Percentiles rank a stretch among this genome's conserved stretches.
These are phyloP conservation scores for Apostichopus californicus DNA, from an alignment of 35 echinoderm and acorn worm species.

Conservation along the genomic window DNA sequence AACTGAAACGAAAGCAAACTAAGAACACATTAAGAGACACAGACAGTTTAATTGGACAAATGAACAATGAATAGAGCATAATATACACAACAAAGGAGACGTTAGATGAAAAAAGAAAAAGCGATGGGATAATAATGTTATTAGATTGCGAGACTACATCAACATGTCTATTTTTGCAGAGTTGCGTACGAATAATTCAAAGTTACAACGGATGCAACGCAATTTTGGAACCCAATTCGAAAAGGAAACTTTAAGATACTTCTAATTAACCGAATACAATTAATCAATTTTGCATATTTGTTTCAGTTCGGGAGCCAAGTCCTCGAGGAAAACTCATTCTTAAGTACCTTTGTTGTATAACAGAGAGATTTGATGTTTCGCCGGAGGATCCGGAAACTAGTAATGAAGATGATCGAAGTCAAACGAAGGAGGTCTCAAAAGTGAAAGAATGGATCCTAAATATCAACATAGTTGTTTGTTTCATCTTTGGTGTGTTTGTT, in stretches of 20 bases:
- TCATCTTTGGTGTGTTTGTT: neutral
- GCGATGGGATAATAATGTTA: too few relatives aligned
- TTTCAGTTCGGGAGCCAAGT: neutral
- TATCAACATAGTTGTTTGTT: neutral
- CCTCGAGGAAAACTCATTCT: neutral
- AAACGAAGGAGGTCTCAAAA: neutral
- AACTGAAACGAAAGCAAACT: too few relatives aligned
- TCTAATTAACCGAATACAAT: neutral
- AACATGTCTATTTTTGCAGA: too few relatives aligned
- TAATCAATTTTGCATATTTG: neutral
- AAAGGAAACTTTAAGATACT: neutral
- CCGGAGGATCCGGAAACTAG: neutral
- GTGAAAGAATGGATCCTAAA: neutral
- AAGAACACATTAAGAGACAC: too few relatives aligned
- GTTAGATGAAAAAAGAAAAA: too few relatives aligned
- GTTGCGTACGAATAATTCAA: too few relatives aligned
- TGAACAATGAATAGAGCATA: too few relatives aligned
- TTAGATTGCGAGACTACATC: too few relatives aligned
- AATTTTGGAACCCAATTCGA: neutral
- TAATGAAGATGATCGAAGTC: neutral
- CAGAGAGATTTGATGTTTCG: neutral
- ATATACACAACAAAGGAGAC: too few relatives aligned
- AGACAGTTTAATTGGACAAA: too few relatives aligned
- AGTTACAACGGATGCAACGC: too few relatives aligned
- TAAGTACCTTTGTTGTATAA: conserved; percentile 12